Base-by-base conservation (phyloP, 2,113 vertebrate genomes). In the Collichthys lucidus region DNA sequence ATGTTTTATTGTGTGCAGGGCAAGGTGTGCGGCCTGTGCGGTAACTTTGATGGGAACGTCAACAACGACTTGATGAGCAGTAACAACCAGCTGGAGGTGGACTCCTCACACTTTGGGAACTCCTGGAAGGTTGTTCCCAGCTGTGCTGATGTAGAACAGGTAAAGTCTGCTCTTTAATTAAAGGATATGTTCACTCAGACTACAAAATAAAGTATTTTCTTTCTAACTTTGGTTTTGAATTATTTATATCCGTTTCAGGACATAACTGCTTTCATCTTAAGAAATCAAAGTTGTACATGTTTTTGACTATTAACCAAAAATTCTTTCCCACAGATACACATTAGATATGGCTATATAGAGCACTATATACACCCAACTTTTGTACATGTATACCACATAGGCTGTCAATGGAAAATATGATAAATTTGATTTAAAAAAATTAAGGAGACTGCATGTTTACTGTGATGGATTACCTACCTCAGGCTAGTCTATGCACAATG, bases 11-110 rank as follows among this genome's bases (percentile, higher is more conserved):
- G 44, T 24, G 0, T 75, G 42, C 70, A 99, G 98, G 96, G 96
- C 40, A 94, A 70, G 84, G 96, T 99, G 47, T 99, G 98, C 68
- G 98, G 98, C 68, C 94, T 99, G 22, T 99, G 98, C 83, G 98
- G 98, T 64, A 98, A 99, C 92, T 99, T 98, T 70, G 98, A 99
- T 66, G 97, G 96, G 22, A 92, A 95, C 60, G 94, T 97, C 89
- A 99, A 99, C 95, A 99, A 99, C 20, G 98, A 99, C 86, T 86
- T 98, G 88, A 90, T 96, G 74, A 97, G 97, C 95, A 99, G 98
- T 87, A 97, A 92, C 84, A 97, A 97, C 85, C 96, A 97, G 79
- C 92, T 98, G 91, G 98, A 99, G 93, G 95, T 97, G 57, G 95
- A 97, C 74, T 93, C 96, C 0, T 77, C 92, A 67, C 96, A 98